phyloP scores from a whole-genome alignment of 2,888 invertebrate genomes.

The Rhamnusium bicolor region DNA sequence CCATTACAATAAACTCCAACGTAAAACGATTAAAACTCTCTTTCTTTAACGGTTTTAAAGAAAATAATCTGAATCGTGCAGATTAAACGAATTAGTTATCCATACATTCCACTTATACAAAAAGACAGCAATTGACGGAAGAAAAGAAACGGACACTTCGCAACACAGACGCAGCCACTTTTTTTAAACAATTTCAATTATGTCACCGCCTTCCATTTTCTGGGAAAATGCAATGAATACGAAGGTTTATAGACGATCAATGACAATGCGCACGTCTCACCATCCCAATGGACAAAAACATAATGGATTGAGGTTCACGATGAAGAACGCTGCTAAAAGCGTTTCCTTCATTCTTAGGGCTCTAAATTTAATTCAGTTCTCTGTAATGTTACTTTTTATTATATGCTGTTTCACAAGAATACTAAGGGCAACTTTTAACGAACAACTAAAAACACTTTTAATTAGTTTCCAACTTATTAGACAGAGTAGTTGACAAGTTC shows the following conservation, averaged over 20 bases:
- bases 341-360: slow-evolving; percentile 54
- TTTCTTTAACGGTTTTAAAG: neutral
- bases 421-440: neutral
- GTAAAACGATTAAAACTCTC: no score
- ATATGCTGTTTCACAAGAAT: slow-evolving; percentile 41
- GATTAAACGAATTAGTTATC: neutral
- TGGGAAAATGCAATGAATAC: slow-evolving; percentile 49
- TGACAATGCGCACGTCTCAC: slow-evolving; percentile 59
- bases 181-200: slow-evolving; percentile 51
- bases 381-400: slow-evolving; percentile 53
- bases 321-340: slow-evolving; percentile 57
- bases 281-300: slow-evolving; percentile 56
- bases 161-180: slow-evolving; percentile 9
- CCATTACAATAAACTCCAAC: no score
- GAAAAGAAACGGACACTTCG: neutral
- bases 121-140: neutral
- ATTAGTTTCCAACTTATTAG: neutral
- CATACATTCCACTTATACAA: neutral
- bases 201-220: slow-evolving; percentile 44
- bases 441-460: neutral
- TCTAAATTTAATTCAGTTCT: slow-evolving; percentile 59
- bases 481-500: neutral
- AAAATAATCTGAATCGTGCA: neutral
- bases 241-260: slow-evolving; percentile 59
- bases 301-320: slow-evolving; percentile 61